These are phyloP conservation scores for Abscondita cerata DNA, from an alignment of 2,888 invertebrate genomes.

Conservation along the genomic window DNA sequence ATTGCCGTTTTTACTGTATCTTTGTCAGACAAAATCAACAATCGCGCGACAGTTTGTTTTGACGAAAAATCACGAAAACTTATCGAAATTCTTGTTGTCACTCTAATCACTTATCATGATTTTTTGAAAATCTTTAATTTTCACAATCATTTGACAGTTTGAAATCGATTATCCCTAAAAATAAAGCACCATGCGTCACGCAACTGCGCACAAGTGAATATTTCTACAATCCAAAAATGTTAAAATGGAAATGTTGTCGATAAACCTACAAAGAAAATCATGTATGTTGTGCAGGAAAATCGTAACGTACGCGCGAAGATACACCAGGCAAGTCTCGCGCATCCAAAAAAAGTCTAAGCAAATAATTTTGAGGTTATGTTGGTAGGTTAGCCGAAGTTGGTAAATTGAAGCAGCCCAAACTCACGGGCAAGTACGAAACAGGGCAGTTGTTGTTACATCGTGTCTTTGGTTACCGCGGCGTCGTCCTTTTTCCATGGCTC, in stretches of 20 bases:
- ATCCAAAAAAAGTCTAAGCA: constrained; percentile 14
- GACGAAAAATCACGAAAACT: background rate
- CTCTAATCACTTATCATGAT: background rate
- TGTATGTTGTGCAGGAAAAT: constrained; percentile 3
- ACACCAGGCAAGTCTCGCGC: constrained; percentile 11
- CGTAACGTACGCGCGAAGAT: constrained; percentile 39
- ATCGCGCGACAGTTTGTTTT: background rate
- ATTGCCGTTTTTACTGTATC: too few relatives aligned
- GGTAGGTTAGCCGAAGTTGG: constrained; percentile 93
- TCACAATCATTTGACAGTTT: constrained; percentile 24
- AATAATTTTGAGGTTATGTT: constrained; percentile 11
- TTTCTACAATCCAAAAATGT: constrained; percentile 46
- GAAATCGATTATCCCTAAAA: constrained; percentile 26
- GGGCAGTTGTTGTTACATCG: constrained; percentile 96
- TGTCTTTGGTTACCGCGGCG: constrained; percentile 97
- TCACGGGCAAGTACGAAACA: constrained; percentile 91
- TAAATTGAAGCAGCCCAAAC: constrained; percentile 84
- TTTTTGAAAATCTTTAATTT: constrained; percentile 6
- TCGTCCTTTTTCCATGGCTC: constrained; percentile 96
- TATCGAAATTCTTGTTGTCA: background rate
- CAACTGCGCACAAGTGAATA: constrained; percentile 20
- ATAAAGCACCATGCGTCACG: constrained; percentile 22
- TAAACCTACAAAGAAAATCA: constrained; percentile 42
- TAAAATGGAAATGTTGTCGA: constrained; percentile 51
- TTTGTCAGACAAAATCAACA: background rate